A percentile compares a stretch with the other conserved stretches of the same genome.
Conservation (phyloP, 2,113 vertebrate species). For the Mobula birostris region DNA sequence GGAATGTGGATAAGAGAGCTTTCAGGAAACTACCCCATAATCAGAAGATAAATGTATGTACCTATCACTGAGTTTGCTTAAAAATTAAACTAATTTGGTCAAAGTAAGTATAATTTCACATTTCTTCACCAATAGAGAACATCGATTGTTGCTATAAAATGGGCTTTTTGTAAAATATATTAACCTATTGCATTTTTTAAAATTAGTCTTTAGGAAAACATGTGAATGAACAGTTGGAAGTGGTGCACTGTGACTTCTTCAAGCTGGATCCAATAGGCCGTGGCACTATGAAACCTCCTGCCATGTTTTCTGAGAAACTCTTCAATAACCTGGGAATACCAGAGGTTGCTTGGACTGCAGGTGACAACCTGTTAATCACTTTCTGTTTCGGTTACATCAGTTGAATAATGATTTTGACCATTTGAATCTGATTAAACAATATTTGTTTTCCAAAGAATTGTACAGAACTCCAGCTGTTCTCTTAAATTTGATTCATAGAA, state of each 20-base stretch:
- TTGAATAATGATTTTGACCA: not conserved
- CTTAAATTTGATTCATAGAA: not conserved
- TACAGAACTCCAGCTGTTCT: not conserved
- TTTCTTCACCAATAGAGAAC: not conserved
- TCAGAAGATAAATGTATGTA: not conserved
- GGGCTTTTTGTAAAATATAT: not conserved
- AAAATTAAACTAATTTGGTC: not conserved
- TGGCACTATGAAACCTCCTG: conserved; percentile 55
- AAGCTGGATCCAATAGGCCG: conserved; percentile 64
- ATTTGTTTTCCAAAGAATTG: not conserved
- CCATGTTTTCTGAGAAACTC: conserved; percentile 62
- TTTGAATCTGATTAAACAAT: not conserved
- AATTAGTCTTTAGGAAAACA: conserved; percentile 62
- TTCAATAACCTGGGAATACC: conserved; percentile 72
- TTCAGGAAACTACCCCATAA: no score
- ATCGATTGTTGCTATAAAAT: not conserved
- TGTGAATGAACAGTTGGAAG: conserved; percentile 65
- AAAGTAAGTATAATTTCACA: not conserved
- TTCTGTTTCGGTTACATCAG: not conserved
- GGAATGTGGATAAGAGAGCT: no score
- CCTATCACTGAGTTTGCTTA: not conserved
- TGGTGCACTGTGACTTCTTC: conserved; percentile 79
- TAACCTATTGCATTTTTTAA: not conserved
- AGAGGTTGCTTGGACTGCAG: conserved; percentile 66
- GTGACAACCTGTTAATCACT: conserved; percentile 43